Evolutionary conservation across 2,113 vertebrate species (phyloP), one percentile per base, ranked within the genome.

Genomic region (Onychostoma macrolepis): DNA sequence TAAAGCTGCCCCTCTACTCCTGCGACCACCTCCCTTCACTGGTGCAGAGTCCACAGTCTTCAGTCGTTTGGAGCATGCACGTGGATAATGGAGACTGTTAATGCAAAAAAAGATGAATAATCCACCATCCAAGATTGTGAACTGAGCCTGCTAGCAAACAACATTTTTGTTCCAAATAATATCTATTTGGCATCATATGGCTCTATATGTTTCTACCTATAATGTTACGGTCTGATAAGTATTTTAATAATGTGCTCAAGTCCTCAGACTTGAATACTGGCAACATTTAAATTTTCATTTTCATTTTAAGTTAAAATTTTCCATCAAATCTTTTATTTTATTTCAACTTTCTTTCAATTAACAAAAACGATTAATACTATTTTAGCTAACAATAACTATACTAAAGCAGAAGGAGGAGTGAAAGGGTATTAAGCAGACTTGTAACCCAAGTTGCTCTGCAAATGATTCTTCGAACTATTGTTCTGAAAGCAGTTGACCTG

Each of bases 61-160:
- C 92, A 96, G 95, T 86, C 95, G 97, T 94, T 98, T 99, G 92
- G 96, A 97, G 91, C 93, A 94, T 92, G 97, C 96, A 89, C 95
- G 95, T 80, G 91, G 92, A 33, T 95, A 94, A 86, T 93, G 94
- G 84, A 93, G 93, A 92, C 96, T 97, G 85, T 86, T 86, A n/a
- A 33, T 24, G 0, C 11, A 79, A 15, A 74, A 28, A 26, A 21
- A 12, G 15, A 30, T 28, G 2, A 53, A 21, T 72, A 19, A 72
- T 10, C 1, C 19, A 38, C 19, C 10, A 19, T 38, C 9, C 33
- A 36, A 71, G 30, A 71, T 4, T 71, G 21, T 74, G 4, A n/a
- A 74, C 24, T 41, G 11, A 26, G 9, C 2, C 21, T n/a, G 17
- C n/a, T 7, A 61, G 21, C 11, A 28, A 84, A 75, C 10, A 74